Percentiles rank a stretch among this genome's conserved stretches.
These are phyloP conservation scores for Turritopsis rubra DNA, from an alignment of 30 jellyfish, hydroid and myxozoan species.

Conservation along the genomic window DNA sequence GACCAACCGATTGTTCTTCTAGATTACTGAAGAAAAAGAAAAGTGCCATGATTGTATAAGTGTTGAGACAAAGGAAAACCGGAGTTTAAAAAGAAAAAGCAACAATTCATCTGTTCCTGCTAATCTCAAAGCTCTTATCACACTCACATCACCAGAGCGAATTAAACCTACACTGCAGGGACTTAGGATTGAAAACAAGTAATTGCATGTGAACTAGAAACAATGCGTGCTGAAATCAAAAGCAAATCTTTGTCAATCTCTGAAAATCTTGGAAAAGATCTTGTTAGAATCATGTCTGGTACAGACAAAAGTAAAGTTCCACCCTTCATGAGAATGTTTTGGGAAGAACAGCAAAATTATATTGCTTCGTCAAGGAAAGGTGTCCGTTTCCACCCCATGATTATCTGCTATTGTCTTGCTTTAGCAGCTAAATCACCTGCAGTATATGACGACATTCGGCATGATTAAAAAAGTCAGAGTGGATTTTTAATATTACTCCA, in stretches of 20 bases:
- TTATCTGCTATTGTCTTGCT: neutral
- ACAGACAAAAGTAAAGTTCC: neutral
- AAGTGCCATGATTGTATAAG: neutral
- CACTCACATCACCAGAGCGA: neutral
- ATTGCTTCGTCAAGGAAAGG: neutral
- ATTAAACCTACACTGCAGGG: neutral
- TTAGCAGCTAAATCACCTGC: neutral
- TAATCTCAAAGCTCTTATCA: neutral
- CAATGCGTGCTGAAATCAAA: neutral
- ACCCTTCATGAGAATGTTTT: neutral
- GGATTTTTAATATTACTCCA: neutral
- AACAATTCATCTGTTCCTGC: neutral
- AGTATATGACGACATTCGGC: no score
- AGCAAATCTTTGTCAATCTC: neutral
- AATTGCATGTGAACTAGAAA: neutral
- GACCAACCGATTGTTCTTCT: neutral
- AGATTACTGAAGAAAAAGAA: neutral
- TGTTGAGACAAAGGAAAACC: neutral
- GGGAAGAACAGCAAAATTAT: slow-evolving; percentile 6
- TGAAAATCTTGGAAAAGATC: neutral
- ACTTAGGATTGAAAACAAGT: neutral
- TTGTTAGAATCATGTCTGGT: neutral
- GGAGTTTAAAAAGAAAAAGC: no score
- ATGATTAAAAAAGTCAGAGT: no score
- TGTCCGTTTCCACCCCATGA: neutral